Evolutionary conservation across 2,797 vertebrate genomes (phyloP).

Genomic region (Hydrolagus colliei): DNA sequence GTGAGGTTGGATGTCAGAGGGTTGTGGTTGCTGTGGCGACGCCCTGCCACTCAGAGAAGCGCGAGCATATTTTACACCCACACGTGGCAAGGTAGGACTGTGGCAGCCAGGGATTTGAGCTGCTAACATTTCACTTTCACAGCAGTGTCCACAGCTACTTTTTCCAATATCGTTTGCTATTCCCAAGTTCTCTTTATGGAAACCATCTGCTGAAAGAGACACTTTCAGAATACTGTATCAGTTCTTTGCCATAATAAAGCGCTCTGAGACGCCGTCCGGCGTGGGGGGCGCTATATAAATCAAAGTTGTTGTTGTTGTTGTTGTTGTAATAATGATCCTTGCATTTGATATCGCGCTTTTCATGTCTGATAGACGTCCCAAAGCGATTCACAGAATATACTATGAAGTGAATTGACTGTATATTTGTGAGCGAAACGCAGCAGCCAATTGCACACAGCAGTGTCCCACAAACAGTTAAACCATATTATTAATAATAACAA

Average conservation of each 20-base stretch:
- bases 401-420: too few species aligned
- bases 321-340: too few species aligned
- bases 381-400: too few species aligned
- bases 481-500: too few species aligned
- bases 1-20: conserved; percentile 52
- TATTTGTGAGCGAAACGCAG: too few species aligned
- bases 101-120: conserved; percentile 37
- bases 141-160: conserved; percentile 38
- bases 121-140: conserved; percentile 35
- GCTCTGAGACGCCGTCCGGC: too few species aligned
- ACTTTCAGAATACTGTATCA: not conserved
- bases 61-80: conserved; percentile 49
- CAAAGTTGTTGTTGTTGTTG: too few species aligned
- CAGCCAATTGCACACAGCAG: too few species aligned
- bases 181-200: not conserved
- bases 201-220: conserved; percentile 11
- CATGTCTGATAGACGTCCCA: too few species aligned
- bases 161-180: conserved; percentile 28
- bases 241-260: not conserved
- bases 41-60: conserved; percentile 42
- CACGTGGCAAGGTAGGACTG: conserved; percentile 43
- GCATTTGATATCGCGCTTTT: too few species aligned
- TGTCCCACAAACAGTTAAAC: too few species aligned
- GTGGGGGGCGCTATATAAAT: too few species aligned
- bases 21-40: conserved; percentile 63